phyloP scores from a whole-genome alignment of 2,797 vertebrate genomes.

The Gymnopithys bicolor region DNA sequence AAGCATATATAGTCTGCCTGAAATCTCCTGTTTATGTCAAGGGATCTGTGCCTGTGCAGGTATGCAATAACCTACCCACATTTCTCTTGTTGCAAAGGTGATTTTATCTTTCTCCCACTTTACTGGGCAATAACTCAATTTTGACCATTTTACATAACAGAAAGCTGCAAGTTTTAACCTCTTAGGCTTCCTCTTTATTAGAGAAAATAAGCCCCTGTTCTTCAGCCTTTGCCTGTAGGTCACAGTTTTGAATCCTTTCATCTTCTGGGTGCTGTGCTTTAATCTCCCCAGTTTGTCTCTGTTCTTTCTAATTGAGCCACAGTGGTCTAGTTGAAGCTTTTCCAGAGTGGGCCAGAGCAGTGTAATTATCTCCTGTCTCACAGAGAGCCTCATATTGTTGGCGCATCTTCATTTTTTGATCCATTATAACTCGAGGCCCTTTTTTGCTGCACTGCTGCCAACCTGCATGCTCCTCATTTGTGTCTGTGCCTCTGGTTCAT shows the following conservation, averaged over 20 bases:
- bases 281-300: background rate
- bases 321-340: background rate
- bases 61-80: background rate
- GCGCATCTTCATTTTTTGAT: conserved; percentile 1
- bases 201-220: background rate
- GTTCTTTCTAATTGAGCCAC: conserved; percentile 10
- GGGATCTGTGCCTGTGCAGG: background rate
- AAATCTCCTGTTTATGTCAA: background rate
- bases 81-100: background rate
- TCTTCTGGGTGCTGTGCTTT: background rate
- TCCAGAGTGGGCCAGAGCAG: background rate
- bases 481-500: background rate
- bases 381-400: background rate
- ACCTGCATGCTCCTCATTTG: background rate
- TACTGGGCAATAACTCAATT: background rate
- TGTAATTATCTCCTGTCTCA: background rate
- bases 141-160: background rate
- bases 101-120: background rate
- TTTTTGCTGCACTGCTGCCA: background rate
- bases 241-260: background rate
- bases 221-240: conserved; percentile 3
- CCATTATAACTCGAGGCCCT: background rate
- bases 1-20: background rate
- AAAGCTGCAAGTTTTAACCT: background rate
- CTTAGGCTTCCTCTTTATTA: background rate